These are phyloP conservation scores for Agrochola macilenta DNA, from an alignment of 2,888 invertebrate genomes.

Conservation along the genomic window DNA sequence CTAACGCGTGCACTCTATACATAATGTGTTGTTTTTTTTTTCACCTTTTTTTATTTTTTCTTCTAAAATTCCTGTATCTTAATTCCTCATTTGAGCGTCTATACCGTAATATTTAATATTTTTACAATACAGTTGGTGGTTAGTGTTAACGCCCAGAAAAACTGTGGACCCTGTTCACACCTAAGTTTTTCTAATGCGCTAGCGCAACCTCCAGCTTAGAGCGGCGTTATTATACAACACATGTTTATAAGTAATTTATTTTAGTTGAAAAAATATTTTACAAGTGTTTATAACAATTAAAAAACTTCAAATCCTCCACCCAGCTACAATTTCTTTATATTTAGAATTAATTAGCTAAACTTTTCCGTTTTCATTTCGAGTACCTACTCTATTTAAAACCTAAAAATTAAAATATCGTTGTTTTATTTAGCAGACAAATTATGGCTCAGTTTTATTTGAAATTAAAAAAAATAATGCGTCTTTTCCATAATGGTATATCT, in stretches of 20 bases:
- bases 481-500: neutral
- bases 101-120: neutral
- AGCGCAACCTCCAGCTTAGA: neutral
- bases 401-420: neutral
- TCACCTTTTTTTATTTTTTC: neutral
- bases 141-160: too few relatives aligned
- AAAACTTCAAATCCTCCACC: slow-evolving; percentile 48
- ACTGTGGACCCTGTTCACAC: too few relatives aligned
- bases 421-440: neutral
- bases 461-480: neutral
- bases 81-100: too few relatives aligned
- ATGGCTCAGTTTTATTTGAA: neutral
- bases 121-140: neutral
- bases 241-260: neutral
- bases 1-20: too few relatives aligned
- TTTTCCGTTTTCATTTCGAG: slow-evolving; percentile 44
- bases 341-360: slow-evolving; percentile 45
- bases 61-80: neutral
- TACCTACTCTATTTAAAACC: slow-evolving; percentile 30
- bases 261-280: neutral
- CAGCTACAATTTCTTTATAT: slow-evolving; percentile 55
- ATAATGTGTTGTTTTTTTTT: too few relatives aligned
- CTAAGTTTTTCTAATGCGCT: neutral
- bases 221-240: neutral
- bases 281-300: slow-evolving; percentile 59